Base-by-base conservation (phyloP, 2,113 vertebrate genomes). In the Grantiella picta region DNA sequence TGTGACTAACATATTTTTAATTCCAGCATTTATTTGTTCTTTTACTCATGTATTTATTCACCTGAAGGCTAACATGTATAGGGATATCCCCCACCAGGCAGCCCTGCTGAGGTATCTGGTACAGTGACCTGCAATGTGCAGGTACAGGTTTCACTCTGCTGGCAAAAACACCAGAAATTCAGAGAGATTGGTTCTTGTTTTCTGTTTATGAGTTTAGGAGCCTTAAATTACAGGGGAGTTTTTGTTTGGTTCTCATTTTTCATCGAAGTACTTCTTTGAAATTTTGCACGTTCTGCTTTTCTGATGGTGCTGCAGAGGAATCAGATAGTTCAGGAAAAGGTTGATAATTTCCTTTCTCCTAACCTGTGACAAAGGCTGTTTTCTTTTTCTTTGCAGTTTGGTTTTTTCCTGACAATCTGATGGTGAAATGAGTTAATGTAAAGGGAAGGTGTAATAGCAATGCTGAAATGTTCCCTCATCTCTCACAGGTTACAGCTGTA, bases 61-160 rank as follows among this genome's bases (percentile, higher is more conserved):
- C 45, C 40, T 77, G 76, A 66, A 86, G 63, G 25, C 47, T 82
- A 42, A 69, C 36, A 45, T 31, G 38, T 8, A 79, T 49, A 82
- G 29, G 27, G n/a, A 8, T 47, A 38, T 82, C 12, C 24, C 52
- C 24, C 1, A 4, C 22, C 54, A 69, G 57, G 68, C 59, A 69
- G 45, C 36, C 71, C 24, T 0, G 0, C 29, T 45, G 59, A 1
- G 1, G 61, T 64, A 27, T 13, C n/a, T 72, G 61, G 10, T 27
- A 38, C 27, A 10, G 22, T 15, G 40, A 83, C 63, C 57, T 72
- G 27, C 21, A 25, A 1, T 2, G 2, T 5, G 3, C 0, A 0
- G 52, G 52, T 47, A 14, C 33, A 57, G 50, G 33, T 90, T 94
- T 79, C 57, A 60, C 57, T 57, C 47, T 54, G 40, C 84, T 89